A percentile compares a stretch with the other conserved stretches of the same genome.
phyloP scores from a whole-genome alignment of 2,797 vertebrate genomes.

The Chloroceryle amazona region DNA sequence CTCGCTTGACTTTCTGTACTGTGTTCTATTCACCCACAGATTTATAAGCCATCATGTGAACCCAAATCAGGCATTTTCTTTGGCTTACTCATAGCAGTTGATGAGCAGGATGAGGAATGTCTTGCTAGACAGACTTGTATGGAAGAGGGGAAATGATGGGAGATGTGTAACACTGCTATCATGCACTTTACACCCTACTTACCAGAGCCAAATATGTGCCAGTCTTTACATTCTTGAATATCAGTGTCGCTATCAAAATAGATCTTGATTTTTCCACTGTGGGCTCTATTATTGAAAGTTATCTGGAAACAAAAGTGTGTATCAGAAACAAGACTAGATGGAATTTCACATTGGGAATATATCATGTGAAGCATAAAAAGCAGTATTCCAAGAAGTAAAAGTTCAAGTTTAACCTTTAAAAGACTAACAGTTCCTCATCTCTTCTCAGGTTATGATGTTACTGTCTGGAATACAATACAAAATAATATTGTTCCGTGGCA shows the following conservation, averaged over 20 bases:
- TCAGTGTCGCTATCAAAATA: slow-evolving; percentile 89
- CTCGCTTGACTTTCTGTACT: background rate
- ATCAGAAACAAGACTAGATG: background rate
- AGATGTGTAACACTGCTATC: background rate
- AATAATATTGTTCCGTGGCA: background rate
- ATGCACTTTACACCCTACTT: background rate
- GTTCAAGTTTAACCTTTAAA: background rate
- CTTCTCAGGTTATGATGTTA: background rate
- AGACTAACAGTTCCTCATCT: background rate
- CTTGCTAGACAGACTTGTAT: background rate
- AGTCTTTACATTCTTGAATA: slow-evolving; percentile 88
- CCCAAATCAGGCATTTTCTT: background rate
- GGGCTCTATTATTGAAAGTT: slow-evolving; percentile 92
- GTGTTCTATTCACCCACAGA: background rate
- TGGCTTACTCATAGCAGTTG: background rate
- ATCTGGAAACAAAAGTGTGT: slow-evolving; percentile 82
- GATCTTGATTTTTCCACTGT: slow-evolving; percentile 95
- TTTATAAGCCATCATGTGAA: background rate
- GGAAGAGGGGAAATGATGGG: background rate
- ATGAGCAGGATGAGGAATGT: background rate
- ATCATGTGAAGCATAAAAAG: rapidly evolving
- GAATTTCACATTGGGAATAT: background rate
- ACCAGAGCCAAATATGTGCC: slow-evolving; percentile 93
- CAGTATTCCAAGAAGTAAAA: background rate
- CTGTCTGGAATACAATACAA: background rate